Percentiles rank a stretch among this genome's conserved stretches.
Evolutionary conservation across 1,140 invertebrate genomes (phyloP).

Genomic region (Drosophila kurseongensis): DNA sequence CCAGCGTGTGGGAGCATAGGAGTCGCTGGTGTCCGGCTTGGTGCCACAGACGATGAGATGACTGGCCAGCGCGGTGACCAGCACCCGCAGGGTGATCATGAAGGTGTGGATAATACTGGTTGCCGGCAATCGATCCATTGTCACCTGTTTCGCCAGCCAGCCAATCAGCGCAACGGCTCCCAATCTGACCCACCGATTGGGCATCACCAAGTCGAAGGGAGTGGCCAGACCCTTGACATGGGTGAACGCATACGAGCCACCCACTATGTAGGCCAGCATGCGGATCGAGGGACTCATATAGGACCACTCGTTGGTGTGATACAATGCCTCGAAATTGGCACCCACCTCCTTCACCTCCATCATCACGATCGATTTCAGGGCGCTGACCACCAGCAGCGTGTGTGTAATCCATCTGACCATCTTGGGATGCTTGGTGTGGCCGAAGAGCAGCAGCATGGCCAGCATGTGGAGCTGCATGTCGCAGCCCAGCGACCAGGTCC

Average conservation of each 20-base stretch:
- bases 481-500: slow-evolving; percentile 92
- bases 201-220: slow-evolving; percentile 12
- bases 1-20: slow-evolving; percentile 9
- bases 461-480: slow-evolving; percentile 92
- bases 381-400: neutral
- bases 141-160: neutral
- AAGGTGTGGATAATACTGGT: neutral
- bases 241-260: slow-evolving; percentile 35
- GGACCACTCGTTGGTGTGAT: neutral
- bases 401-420: neutral
- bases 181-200: slow-evolving; percentile 2
- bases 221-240: neutral
- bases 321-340: slow-evolving; percentile 15
- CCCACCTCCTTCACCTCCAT: slow-evolving; percentile 5
- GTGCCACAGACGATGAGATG: slow-evolving; percentile 26
- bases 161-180: neutral
- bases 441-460: slow-evolving; percentile 84
- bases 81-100: neutral
- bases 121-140: neutral
- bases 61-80: neutral
- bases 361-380: slow-evolving; percentile 1
- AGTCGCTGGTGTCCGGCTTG: neutral
- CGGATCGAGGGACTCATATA: slow-evolving; percentile 33
- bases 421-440: slow-evolving; percentile 77
- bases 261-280: slow-evolving; percentile 32